Conservation (phyloP, 2,888 invertebrate species). For the Corythucha ciliata region DNA sequence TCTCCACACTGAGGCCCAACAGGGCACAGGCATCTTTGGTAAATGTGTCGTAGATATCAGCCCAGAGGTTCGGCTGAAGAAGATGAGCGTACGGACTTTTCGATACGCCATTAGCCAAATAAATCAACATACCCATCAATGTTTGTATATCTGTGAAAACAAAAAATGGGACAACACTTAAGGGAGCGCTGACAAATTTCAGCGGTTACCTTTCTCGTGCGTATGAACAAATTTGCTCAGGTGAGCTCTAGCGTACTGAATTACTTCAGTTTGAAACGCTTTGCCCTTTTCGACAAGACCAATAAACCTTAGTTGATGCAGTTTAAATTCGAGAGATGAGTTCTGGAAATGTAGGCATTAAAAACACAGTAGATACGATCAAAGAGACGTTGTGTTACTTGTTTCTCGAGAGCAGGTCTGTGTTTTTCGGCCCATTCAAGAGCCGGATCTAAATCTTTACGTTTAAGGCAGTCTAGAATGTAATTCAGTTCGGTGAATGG, state of each 20-base stretch:
- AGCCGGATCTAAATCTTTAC: constrained; percentile 72
- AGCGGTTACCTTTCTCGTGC: constrained; percentile 57
- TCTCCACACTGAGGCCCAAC: constrained; percentile 79
- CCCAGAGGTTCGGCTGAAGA: constrained; percentile 66
- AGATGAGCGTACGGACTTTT: constrained; percentile 70
- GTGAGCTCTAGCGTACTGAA: constrained; percentile 74
- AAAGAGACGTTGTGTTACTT: constrained; percentile 41
- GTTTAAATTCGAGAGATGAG: constrained; percentile 66
- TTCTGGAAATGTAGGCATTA: constrained; percentile 42
- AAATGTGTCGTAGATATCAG: constrained; percentile 80
- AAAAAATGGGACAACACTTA: constrained; percentile 1
- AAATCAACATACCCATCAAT: constrained; percentile 77
- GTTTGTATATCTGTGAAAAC: constrained; percentile 60
- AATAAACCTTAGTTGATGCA: constrained; percentile 72
- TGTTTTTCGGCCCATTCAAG: constrained; percentile 77
- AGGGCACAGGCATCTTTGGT: constrained; percentile 85
- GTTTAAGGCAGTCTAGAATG: constrained; percentile 76
- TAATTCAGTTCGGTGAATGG: constrained; percentile 77
- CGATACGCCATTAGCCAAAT: constrained; percentile 64
- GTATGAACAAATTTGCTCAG: constrained; percentile 70
- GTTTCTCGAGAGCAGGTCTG: constrained; percentile 58
- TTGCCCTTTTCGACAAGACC: constrained; percentile 57
- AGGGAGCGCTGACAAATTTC: neutral
- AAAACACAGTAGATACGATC: neutral
- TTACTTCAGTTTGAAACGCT: constrained; percentile 68